These are phyloP conservation scores for Poecilobothrus nobilitatus DNA, from an alignment of 2,888 invertebrate genomes.

Conservation along the genomic window DNA sequence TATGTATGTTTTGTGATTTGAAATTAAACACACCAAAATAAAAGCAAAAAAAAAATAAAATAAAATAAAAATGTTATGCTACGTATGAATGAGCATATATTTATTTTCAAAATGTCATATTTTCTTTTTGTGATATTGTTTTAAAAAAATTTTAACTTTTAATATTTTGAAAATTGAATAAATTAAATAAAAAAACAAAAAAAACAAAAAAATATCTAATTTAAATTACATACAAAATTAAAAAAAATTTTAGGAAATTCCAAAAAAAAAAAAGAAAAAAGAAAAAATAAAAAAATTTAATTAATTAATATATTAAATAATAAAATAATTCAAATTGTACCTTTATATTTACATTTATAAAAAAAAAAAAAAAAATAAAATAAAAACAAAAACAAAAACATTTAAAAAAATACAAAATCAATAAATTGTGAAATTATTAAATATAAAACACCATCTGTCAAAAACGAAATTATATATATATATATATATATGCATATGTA, in stretches of 20 bases:
- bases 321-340: conserved; percentile 19
- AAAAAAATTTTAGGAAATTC: background rate
- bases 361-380: conserved; percentile 17
- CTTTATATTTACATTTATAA: conserved; percentile 19
- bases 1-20: no score
- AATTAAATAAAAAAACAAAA: no score
- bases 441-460: background rate
- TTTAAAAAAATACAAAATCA: background rate
- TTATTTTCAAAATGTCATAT: no score
- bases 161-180: no score
- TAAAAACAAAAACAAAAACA: conserved; percentile 18
- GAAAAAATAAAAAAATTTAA: background rate
- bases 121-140: no score
- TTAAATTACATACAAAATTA: background rate
- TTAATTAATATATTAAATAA: background rate
- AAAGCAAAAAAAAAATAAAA: no score
- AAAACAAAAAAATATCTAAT: background rate
- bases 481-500: background rate
- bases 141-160: no score
- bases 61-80: no score
- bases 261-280: background rate
- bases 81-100: no score
- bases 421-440: background rate
- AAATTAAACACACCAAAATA: no score
- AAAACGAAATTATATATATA: background rate